These are phyloP conservation scores for Spilogale gracilis DNA, from an alignment of 2,113 vertebrate genomes.

Conservation along the genomic window DNA sequence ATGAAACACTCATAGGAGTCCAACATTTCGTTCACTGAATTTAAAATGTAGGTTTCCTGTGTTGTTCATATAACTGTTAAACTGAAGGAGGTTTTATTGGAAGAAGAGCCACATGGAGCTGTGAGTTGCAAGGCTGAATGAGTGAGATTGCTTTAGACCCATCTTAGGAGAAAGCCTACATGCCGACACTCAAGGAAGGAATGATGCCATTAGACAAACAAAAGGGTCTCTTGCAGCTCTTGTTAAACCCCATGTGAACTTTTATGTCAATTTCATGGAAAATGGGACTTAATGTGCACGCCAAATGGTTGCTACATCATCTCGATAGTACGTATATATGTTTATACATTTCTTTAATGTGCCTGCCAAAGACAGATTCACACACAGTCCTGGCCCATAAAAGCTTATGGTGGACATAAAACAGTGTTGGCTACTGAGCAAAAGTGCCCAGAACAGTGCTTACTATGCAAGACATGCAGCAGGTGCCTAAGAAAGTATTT, in stretches of 20 bases:
- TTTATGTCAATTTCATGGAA: not conserved
- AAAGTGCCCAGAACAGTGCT: not conserved
- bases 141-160: not conserved
- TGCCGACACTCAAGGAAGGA: not conserved
- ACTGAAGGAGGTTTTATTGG: not conserved
- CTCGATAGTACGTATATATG: rapidly evolving
- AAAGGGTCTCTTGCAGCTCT: not conserved
- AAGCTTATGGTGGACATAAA: not conserved
- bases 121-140: not conserved
- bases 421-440: not conserved
- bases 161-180: too few relatives aligned
- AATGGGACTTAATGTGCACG: rapidly evolving
- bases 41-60: conserved; percentile 50
- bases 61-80: conserved; percentile 61
- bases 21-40: conserved; percentile 62
- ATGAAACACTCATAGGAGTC: not conserved
- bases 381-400: not conserved
- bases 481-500: not conserved
- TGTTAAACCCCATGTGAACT: too few relatives aligned
- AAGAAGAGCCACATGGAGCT: not conserved
- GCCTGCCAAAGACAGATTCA: not conserved
- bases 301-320: rapidly evolving
- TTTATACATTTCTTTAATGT: not conserved
- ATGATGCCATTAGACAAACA: not conserved
- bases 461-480: too few relatives aligned